Conservation (phyloP, 2,888 invertebrate genomes). For the Erebia aethiops region DNA sequence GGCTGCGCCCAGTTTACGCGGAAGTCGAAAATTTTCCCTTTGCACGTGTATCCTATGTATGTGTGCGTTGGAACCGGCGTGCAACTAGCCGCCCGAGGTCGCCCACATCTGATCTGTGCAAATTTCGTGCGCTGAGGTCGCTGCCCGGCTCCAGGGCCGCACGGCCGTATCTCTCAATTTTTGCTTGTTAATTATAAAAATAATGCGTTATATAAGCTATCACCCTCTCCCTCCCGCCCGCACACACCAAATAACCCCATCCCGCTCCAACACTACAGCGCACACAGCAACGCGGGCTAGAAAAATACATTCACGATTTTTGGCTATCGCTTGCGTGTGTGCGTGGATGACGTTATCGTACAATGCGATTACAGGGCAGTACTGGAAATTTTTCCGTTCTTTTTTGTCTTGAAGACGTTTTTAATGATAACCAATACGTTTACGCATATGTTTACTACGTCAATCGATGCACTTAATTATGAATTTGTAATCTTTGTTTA, state of each 20-base stretch:
- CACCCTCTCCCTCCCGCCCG: conserved; percentile 54
- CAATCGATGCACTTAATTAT: neutral
- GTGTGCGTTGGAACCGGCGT: conserved; percentile 61
- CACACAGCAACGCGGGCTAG: conserved; percentile 69
- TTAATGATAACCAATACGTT: neutral
- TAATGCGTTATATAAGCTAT: conserved; percentile 81
- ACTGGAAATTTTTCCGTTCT: conserved; percentile 52
- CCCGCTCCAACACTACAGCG: conserved; percentile 59
- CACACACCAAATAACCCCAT: conserved; percentile 47
- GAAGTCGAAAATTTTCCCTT: conserved; percentile 74
- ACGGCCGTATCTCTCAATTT: conserved; percentile 80
- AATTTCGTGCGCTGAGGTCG: conserved; percentile 79
- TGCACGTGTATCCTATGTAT: conserved; percentile 46
- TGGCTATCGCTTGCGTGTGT: conserved; percentile 69
- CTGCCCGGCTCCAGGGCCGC: conserved; percentile 77
- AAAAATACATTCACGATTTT: conserved; percentile 81
- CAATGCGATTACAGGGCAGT: conserved; percentile 79
- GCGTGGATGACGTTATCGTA: conserved; percentile 80
- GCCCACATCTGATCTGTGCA: conserved; percentile 83
- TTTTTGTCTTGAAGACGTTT: conserved; percentile 22
- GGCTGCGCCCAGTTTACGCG: conserved; percentile 46
- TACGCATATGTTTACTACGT: neutral
- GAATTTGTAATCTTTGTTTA: neutral
- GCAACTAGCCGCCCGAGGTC: conserved; percentile 78
- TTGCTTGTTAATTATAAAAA: conserved; percentile 84